phyloP scores from a whole-genome alignment of 2,888 invertebrate species.

The Linnaemya vulpina region DNA sequence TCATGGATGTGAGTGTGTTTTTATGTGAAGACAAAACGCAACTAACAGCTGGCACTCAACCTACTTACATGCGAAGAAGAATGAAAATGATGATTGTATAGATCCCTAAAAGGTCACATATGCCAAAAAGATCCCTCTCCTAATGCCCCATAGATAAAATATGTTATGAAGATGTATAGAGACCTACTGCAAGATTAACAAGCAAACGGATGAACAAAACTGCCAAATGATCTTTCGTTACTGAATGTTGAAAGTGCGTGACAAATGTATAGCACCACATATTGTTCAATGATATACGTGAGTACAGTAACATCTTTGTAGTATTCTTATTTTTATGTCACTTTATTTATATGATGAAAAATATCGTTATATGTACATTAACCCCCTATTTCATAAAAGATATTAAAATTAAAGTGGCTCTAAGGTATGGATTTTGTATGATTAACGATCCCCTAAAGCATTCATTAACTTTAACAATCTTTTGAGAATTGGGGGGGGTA shows the following conservation, averaged over 20 bases:
- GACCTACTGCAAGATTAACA: constrained; percentile 11
- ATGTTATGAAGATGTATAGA: constrained; percentile 20
- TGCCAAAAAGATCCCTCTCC: constrained; percentile 48
- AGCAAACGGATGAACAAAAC: neutral
- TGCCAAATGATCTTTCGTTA: neutral
- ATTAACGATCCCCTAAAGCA: too few relatives aligned
- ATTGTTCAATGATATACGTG: neutral
- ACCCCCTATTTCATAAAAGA: too few relatives aligned
- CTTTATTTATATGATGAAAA: too few relatives aligned
- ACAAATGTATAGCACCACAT: constrained; percentile 9
- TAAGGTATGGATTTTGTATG: too few relatives aligned
- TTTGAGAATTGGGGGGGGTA: too few relatives aligned
- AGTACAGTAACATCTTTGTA: constrained; percentile 6
- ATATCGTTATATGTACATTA: too few relatives aligned
- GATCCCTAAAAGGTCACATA: constrained; percentile 56
- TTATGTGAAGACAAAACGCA: constrained; percentile 28
- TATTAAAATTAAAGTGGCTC: too few relatives aligned
- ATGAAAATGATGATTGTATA: constrained; percentile 9
- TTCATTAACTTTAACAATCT: too few relatives aligned
- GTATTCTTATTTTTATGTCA: too few relatives aligned
- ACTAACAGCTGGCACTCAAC: constrained; percentile 40
- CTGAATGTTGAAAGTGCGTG: neutral
- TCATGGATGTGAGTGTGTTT: constrained; percentile 4
- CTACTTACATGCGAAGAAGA: constrained; percentile 21
- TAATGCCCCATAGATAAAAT: constrained; percentile 12